Evolutionary conservation across 1,140 invertebrate species (phyloP).

Genomic region (Ganaspis sp.): DNA sequence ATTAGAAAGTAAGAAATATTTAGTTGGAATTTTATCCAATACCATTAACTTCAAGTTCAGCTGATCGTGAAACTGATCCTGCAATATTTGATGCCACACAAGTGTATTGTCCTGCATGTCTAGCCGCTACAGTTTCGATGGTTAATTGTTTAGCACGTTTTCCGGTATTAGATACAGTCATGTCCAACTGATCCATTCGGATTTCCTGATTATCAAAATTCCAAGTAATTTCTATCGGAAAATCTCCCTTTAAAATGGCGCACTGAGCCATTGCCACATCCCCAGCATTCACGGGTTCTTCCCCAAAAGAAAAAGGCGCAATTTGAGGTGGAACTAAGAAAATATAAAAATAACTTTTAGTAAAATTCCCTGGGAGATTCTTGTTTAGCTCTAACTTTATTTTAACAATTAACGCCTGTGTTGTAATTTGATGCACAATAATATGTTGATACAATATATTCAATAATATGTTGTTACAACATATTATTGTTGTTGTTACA

Average conservation of each 20-base stretch:
- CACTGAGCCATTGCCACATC: conserved; percentile 81
- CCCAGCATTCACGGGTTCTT: conserved; percentile 82
- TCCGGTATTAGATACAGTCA: conserved; percentile 80
- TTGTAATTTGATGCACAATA: no score
- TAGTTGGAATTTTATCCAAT: conserved; percentile 56
- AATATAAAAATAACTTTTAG: conserved; percentile 31
- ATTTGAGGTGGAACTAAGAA: conserved; percentile 83
- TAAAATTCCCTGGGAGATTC: not conserved
- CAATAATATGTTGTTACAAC: no score
- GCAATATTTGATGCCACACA: conserved; percentile 85
- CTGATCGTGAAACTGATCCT: conserved; percentile 82
- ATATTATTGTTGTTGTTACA: no score
- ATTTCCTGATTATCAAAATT: conserved; percentile 69
- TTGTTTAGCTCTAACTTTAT: not conserved
- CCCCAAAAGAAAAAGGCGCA: conserved; percentile 84
- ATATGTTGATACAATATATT: no score
- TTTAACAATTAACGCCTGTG: no score
- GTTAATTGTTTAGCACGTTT: conserved; percentile 82
- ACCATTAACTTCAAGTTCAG: conserved; percentile 86
- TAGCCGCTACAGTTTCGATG: conserved; percentile 79
- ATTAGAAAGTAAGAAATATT: conserved; percentile 67
- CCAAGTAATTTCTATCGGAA: conserved; percentile 84
- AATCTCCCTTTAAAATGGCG: conserved; percentile 84
- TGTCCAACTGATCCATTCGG: conserved; percentile 63
- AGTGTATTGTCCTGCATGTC: conserved; percentile 82